Evolutionary conservation across 1,140 invertebrate genomes (phyloP).

Genomic region (Drosophila kurseongensis): DNA sequence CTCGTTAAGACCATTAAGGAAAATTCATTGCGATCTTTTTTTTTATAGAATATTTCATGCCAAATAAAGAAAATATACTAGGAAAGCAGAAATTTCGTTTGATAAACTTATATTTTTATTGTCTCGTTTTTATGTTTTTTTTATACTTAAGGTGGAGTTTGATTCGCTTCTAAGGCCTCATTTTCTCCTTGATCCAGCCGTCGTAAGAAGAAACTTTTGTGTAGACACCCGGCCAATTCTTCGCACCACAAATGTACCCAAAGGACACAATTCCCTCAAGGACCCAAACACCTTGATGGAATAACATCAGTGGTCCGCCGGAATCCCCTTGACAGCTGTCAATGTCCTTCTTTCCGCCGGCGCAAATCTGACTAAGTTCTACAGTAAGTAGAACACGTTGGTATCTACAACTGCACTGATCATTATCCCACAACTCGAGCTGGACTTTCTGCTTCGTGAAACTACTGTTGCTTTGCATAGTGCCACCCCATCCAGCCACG

Average conservation of each 20-base stretch:
- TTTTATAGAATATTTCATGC: too few relatives aligned
- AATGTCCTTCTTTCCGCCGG: slow-evolving; percentile 78
- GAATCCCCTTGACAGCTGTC: slow-evolving; percentile 89
- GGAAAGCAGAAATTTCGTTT: too few relatives aligned
- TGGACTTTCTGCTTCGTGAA: slow-evolving; percentile 57
- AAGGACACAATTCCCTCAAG: slow-evolving; percentile 86
- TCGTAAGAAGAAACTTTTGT: slow-evolving; percentile 84
- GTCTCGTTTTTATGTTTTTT: too few relatives aligned
- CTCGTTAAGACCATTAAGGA: too few relatives aligned
- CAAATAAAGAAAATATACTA: too few relatives aligned
- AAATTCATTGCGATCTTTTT: too few relatives aligned
- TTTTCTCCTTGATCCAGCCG: slow-evolving; percentile 84
- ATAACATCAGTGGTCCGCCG: slow-evolving; percentile 88
- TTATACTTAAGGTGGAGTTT: too few relatives aligned
- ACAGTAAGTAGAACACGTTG: too few relatives aligned
- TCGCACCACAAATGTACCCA: slow-evolving; percentile 83
- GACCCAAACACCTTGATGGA: slow-evolving; percentile 84
- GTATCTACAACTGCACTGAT: slow-evolving; percentile 23
- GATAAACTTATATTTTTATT: too few relatives aligned
- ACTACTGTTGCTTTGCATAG: slow-evolving; percentile 76
- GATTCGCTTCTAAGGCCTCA: background rate
- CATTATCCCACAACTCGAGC: slow-evolving; percentile 8
- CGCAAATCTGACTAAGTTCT: slow-evolving; percentile 85
- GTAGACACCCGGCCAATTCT: slow-evolving; percentile 85
- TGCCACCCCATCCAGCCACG: slow-evolving; percentile 89